Evolutionary conservation across 2,113 vertebrate species (phyloP), one percentile per base, ranked within the genome.

Genomic region (Alaudala cheleensis): DNA sequence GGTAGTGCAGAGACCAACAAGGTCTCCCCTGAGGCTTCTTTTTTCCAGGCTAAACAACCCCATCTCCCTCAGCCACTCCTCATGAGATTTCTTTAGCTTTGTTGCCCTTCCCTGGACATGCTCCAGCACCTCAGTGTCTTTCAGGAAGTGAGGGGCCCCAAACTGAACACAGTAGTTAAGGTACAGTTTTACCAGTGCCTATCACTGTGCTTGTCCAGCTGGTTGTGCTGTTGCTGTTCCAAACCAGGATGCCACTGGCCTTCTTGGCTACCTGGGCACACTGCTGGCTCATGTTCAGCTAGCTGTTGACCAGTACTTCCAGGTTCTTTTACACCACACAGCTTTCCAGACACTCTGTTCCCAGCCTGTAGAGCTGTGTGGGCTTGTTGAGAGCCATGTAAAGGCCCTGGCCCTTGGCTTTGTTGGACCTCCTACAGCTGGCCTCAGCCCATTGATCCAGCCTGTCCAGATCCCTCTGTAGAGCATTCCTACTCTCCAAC

Each of bases 291-390:
- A 21, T 20, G 31, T 37, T 20, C 40, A 76, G 42, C 12, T 56
- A 49, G 19, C 22, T 56, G 34, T 29, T 9, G 6, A 50, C 4
- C 31, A 54, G 31, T 25, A 49, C 39, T 7, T 54, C 49, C 12
- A 57, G 31, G 13, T 51, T 22, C 19, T 65, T 65, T 78, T 45
- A n/a, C 2, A 4, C 22, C 8, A 22, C 14, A 21, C 4, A 39
- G 28, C 11, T 51, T 64, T 78, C 33, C 57, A 84, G 23, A 2
- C 33, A 24, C 23, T 37, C 40, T 64, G 6, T 28, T 33, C 20
- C 37, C 24, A 57, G 65, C 6, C 33, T 71, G 34, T 21, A 56
- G 34, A 0, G 0, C 37, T 10, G 5, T 15, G 19, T 3, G 26
- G 33, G 13, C 13, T 64, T 42, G 8, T 20, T 54, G 37, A 45